A percentile compares a stretch with the other conserved stretches of the same genome.
phyloP scores from a whole-genome alignment of 2,113 vertebrate genomes.

The Sterna hirundo region DNA sequence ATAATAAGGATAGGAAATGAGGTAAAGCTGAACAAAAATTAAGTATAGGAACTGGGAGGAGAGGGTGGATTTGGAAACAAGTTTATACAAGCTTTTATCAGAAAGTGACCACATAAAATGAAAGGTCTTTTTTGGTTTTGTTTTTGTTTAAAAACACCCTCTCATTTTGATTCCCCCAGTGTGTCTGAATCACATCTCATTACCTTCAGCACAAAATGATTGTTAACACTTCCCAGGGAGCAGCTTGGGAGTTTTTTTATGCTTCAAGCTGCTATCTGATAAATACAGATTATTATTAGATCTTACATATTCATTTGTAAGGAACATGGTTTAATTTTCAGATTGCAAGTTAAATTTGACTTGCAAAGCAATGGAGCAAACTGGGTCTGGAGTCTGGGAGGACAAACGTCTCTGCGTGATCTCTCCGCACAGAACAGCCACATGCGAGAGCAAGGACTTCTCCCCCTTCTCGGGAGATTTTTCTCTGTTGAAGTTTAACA shows the following conservation, averaged over 20 bases:
- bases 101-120: background rate
- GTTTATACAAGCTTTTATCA: background rate
- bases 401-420: background rate
- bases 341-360: background rate
- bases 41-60: background rate
- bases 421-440: background rate
- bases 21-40: background rate
- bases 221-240: background rate
- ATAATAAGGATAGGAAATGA: constrained; percentile 6
- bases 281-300: background rate
- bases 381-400: background rate
- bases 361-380: background rate
- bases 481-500: background rate
- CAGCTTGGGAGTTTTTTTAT: background rate
- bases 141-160: background rate
- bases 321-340: background rate
- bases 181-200: background rate
- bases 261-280: background rate
- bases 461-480: background rate
- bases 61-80: background rate
- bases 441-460: accelerated
- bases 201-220: background rate
- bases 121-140: background rate
- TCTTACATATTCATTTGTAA: background rate
- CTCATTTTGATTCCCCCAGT: background rate